Conservation (phyloP, 2,797 vertebrate genomes). For the Garrulus glandarius region DNA sequence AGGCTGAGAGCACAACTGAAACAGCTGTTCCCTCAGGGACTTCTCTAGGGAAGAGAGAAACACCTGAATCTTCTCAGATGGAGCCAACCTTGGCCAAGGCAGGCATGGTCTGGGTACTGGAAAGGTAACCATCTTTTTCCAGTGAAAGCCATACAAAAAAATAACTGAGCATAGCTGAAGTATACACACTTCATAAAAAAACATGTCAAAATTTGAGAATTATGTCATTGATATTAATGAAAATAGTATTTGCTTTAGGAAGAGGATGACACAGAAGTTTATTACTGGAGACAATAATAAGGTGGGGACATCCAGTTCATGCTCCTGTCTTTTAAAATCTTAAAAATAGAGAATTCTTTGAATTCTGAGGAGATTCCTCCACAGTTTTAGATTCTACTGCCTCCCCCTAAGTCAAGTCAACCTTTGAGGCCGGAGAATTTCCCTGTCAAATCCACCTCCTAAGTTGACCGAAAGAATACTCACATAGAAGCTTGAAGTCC, state of each 20-base stretch:
- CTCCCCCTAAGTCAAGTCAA: not conserved
- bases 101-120: not conserved
- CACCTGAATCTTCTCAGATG: not conserved
- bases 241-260: not conserved
- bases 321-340: not conserved
- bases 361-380: not conserved
- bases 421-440: not conserved
- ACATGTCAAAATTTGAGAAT: not conserved
- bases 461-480: not conserved
- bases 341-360: not conserved
- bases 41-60: not conserved
- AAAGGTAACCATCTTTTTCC: not conserved
- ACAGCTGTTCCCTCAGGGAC: not conserved
- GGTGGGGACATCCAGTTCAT: not conserved
- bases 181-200: not conserved
- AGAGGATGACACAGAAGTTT: not conserved
- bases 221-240: not conserved
- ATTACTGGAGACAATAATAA: not conserved
- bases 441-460: not conserved
- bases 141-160: not conserved
- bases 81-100: not conserved
- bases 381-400: not conserved
- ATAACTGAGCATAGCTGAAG: not conserved
- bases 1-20: not conserved
- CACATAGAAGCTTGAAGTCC: not conserved